These are phyloP conservation scores for Oreochromis mossambicus DNA, from an alignment of 2,797 vertebrate genomes.

Conservation along the genomic window DNA sequence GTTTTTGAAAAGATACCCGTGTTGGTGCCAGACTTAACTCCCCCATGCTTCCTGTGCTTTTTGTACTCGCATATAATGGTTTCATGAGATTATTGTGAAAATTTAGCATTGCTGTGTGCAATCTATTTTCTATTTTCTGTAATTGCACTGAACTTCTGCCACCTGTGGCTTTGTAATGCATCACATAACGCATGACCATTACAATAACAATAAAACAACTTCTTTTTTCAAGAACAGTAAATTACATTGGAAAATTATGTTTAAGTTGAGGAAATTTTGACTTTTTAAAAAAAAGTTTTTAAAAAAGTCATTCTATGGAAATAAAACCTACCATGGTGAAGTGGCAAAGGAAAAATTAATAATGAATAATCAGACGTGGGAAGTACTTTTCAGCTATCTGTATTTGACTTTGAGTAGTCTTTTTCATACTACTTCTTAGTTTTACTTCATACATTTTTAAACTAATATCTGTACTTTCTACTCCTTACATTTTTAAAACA, in stretches of 20 bases:
- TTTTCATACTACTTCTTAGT: background rate
- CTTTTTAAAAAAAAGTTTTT: background rate
- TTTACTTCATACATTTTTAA: background rate
- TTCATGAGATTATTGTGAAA: background rate
- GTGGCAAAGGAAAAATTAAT: background rate
- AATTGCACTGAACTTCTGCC: background rate
- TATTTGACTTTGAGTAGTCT: background rate
- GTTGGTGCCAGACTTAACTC: background rate
- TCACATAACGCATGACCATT: background rate
- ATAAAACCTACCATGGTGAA: background rate
- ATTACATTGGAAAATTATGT: background rate
- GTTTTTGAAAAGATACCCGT: background rate
- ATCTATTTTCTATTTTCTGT: background rate
- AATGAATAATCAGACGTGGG: background rate
- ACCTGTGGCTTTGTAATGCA: background rate
- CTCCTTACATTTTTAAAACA: background rate
- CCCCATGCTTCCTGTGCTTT: background rate
- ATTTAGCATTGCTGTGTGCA: background rate
- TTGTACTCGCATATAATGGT: background rate
- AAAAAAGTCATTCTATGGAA: background rate
- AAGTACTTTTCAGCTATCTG: no score
- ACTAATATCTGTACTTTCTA: background rate
- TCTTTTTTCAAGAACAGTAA: background rate
- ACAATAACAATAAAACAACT: background rate
- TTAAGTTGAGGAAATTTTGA: background rate